Evolutionary conservation across 1,140 invertebrate species (phyloP).

Genomic region (Parasteatoda tepidariorum): DNA sequence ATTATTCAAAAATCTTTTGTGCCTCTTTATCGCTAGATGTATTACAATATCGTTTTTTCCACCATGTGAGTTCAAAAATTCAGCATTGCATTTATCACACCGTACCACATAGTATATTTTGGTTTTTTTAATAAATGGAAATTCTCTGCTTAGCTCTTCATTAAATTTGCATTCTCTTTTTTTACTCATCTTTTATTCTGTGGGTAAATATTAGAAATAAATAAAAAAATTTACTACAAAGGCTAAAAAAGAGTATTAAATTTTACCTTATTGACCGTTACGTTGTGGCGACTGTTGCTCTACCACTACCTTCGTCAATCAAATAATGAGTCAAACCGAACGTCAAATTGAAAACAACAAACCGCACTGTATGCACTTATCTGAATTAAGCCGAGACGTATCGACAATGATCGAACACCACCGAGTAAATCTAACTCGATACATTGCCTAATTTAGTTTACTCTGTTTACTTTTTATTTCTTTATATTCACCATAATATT

Average conservation of each 20-base stretch:
- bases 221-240: not conserved
- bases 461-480: not conserved
- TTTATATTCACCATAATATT: too few species aligned
- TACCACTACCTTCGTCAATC: constrained; percentile 10
- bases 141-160: too few species aligned
- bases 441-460: constrained; percentile 13
- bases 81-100: too few species aligned
- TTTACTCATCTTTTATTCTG: not conserved
- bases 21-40: constrained; percentile 5
- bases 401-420: not conserved
- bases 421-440: constrained; percentile 17
- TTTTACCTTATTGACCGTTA: too few species aligned
- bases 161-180: not conserved
- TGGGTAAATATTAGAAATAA: constrained; percentile 2
- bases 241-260: not conserved
- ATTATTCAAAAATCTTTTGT: constrained; percentile 16
- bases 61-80: too few species aligned
- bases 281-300: not conserved
- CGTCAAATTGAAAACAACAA: constrained; percentile 8
- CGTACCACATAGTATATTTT: not conserved
- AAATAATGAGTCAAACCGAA: constrained; percentile 15
- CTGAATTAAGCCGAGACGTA: constrained; percentile 7
- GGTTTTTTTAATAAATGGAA: too few species aligned
- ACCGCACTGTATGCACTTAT: constrained; percentile 5
- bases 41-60: not conserved